Evolutionary conservation across 2,113 vertebrate genomes (phyloP).

Genomic region (Taxidea taxus): DNA sequence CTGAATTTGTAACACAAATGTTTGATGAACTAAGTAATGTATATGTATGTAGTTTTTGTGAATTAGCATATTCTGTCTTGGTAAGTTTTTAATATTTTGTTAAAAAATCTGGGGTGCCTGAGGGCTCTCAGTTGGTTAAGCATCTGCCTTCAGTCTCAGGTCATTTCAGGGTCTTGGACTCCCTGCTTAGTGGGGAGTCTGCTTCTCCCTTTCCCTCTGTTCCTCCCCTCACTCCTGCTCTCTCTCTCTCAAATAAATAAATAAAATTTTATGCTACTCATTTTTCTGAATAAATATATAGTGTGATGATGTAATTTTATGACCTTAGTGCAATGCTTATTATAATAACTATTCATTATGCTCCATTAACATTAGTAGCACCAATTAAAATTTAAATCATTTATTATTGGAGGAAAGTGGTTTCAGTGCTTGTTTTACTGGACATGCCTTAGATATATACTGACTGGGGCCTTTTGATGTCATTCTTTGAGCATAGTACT

Average conservation of each 20-base stretch:
- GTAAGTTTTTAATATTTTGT: slow-evolving; percentile 8
- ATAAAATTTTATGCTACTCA: background rate
- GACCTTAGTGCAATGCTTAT: background rate
- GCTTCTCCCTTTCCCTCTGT: background rate
- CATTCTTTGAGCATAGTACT: background rate
- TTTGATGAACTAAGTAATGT: slow-evolving; percentile 11
- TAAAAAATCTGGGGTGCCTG: background rate
- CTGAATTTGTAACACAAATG: background rate
- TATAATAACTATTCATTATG: background rate
- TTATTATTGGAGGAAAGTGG: slow-evolving; percentile 1
- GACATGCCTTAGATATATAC: background rate
- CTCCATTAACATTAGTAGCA: background rate
- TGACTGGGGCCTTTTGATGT: background rate
- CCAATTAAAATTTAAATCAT: background rate
- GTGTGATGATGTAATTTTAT: background rate
- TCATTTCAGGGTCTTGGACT: background rate
- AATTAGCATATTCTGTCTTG: background rate
- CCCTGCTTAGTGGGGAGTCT: background rate
- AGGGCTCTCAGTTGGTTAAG: background rate
- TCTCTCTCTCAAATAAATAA: background rate
- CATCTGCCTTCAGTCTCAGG: background rate
- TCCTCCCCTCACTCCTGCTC: background rate
- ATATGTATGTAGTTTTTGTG: background rate
- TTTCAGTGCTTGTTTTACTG: background rate
- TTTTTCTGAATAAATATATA: slow-evolving; percentile 2